Base-by-base conservation (phyloP, 2,113 vertebrate species). In the Eidolon helvum region DNA sequence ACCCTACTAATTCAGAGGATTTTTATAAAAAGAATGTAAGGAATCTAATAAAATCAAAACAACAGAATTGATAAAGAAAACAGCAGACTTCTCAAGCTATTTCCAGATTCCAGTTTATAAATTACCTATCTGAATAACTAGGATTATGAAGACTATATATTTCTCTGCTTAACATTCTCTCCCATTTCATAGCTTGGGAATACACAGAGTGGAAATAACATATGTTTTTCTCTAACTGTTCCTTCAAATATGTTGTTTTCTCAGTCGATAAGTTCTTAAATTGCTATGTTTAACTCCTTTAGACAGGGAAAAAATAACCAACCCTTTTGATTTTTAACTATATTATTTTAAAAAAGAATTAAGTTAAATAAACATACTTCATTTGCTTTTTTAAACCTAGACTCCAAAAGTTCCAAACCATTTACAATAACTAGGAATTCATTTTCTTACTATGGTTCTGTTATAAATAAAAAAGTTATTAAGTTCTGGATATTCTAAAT, bases 41-140 rank as follows among this genome's bases (percentile, higher is more conserved):
- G 90, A 92, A 84, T 79, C 83, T 90, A 78, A 95, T 78, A 55
- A 92, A 83, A 83, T 33, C 24, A 63, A 28, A 97, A 96, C 57
- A 74, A 77, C 86, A 77, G 75, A 78, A 68, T 15, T 71, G 80
- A 86, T 77, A 91, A 48, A 74, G 89, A 74, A 75, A 97, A 93
- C 57, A 85, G 48, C 5, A 6, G 38, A 9, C 43, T 74, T 1
- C 43, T 35, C 72, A 83, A 69, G 66, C 35, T 43, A 82, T 85
- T 57, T 91, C 57, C 66, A 45, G 65, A 55, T 69, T 68, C 53
- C 4, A 38, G 40, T 35, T 63, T 43, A 55, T n/a, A 75, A 93
- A 87, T 94, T 77, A 88, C 53, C 30, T 89, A 85, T 50, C 53
- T 91, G 40, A 92, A 91, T 24, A 40, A 77, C 8, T 63, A 90